phyloP scores from a whole-genome alignment of 2,113 vertebrate species.

The Paralichthys olivaceus region DNA sequence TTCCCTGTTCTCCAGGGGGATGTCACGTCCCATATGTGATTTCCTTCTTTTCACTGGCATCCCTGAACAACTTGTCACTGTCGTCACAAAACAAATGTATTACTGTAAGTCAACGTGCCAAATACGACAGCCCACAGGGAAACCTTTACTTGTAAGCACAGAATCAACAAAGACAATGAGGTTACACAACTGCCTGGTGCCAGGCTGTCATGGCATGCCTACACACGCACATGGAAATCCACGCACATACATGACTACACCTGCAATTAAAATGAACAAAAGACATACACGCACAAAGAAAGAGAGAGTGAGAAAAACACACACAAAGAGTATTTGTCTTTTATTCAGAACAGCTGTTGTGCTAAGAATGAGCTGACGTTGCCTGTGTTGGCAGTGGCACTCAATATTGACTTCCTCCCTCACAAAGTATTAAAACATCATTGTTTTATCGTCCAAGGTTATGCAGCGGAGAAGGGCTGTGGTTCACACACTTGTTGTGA shows the following conservation, averaged over 20 bases:
- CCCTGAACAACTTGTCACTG: slow-evolving; percentile 49
- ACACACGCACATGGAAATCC: background rate
- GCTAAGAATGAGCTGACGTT: slow-evolving; percentile 66
- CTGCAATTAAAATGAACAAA: slow-evolving; percentile 8
- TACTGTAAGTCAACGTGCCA: slow-evolving; percentile 30
- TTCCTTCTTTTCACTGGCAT: slow-evolving; percentile 72
- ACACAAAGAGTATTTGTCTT: slow-evolving; percentile 42
- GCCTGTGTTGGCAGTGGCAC: slow-evolving; percentile 73
- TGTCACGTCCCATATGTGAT: slow-evolving; percentile 53
- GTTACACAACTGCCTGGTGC: slow-evolving; percentile 43
- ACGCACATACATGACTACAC: slow-evolving; percentile 26
- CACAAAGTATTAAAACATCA: slow-evolving; percentile 70
- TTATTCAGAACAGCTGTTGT: slow-evolving; percentile 76
- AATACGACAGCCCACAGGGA: slow-evolving; percentile 43
- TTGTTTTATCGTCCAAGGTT: slow-evolving; percentile 78
- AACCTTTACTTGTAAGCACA: slow-evolving; percentile 21
- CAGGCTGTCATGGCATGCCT: slow-evolving; percentile 13
- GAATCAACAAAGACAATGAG: slow-evolving; percentile 41
- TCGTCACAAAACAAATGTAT: slow-evolving; percentile 44
- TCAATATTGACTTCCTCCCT: slow-evolving; percentile 80
- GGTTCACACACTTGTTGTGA: slow-evolving; percentile 34
- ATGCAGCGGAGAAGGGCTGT: slow-evolving; percentile 59
- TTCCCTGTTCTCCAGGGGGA: slow-evolving; percentile 36
- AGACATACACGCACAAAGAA: slow-evolving; percentile 22
- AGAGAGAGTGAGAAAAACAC: background rate